Evolutionary conservation across 2,113 vertebrate genomes (phyloP), one percentile per base, ranked within the genome.

Genomic region (Struthidea cinerea): DNA sequence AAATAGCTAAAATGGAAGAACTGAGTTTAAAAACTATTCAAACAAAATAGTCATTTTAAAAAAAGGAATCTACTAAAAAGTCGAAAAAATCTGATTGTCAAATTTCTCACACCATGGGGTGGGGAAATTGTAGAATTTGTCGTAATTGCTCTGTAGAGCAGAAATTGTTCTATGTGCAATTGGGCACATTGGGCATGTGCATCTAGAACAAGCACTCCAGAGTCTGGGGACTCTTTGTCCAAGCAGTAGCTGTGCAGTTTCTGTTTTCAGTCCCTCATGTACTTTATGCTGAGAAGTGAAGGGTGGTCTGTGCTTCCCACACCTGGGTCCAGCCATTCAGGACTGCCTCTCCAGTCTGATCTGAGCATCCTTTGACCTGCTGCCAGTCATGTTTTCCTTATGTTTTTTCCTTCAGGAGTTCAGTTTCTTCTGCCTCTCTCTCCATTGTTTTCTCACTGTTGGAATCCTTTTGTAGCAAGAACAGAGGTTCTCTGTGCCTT

Each of bases 311-410:
- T 80, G 42, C 50, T 93, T 92, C 46, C 85, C 35, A 55, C 60
- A 46, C 10, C 16, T 0, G 0, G 6, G 5, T 84, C 64, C 55
- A 67, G 2, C 46, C 33, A 13, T 35, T 76, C 61, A 17, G 21
- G 22, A 23, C 15, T 22, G 33, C 56, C n/a, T 39, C 53, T 73
- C 32, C 57, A 24, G 17, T 19, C 70, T 65, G 41, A 74, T 42
- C 59, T 33, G 23, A 47, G 42, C 60, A 50, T 84, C 37, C 16
- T 67, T 70, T 74, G 27, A n/a, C 37, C 57, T 89, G 18, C 42
- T 75, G 30, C 41, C 33, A 4, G 52, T 53, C 14, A 8, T 0
- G 1, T 73, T 92, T 74, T 84, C 73, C 67, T 70, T 33, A 55
- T 1, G 2, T 23, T 88, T 83, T 83, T 80, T 80, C 70, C 49